Evolutionary conservation across 2,797 vertebrate genomes (phyloP).

Genomic region (Hippoglossus hippoglossus): DNA sequence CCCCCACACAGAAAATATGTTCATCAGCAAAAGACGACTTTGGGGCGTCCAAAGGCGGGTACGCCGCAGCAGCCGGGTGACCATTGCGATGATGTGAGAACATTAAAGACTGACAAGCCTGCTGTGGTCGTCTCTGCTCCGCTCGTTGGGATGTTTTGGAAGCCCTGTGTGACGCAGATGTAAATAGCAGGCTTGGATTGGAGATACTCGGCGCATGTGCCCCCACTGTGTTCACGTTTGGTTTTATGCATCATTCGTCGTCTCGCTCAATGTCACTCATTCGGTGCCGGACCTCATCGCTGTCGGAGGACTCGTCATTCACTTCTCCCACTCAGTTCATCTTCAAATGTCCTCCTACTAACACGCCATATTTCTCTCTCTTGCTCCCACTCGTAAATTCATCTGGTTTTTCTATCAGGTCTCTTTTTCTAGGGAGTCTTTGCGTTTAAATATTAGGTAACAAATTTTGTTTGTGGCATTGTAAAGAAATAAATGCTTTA

Average conservation of each 20-base stretch:
- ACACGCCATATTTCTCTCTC: constrained; percentile 18
- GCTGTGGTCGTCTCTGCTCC: constrained; percentile 65
- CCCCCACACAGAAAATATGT: constrained; percentile 3
- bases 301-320: constrained; percentile 42
- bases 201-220: constrained; percentile 30
- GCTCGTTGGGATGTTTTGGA: constrained; percentile 58
- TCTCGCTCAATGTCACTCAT: constrained; percentile 52
- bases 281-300: constrained; percentile 14
- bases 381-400: constrained; percentile 16
- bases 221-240: constrained; percentile 43
- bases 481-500: constrained; percentile 3
- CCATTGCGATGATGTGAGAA: constrained; percentile 65
- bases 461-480: constrained; percentile 12
- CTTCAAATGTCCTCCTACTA: constrained; percentile 35
- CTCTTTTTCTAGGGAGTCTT: constrained; percentile 11
- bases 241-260: constrained; percentile 41
- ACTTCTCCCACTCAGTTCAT: constrained; percentile 58
- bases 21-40: constrained; percentile 29
- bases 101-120: constrained; percentile 59
- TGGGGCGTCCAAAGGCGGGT: constrained; percentile 16
- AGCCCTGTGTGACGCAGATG: constrained; percentile 57
- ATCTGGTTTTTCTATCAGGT: constrained; percentile 59
- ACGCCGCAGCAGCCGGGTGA: constrained; percentile 50
- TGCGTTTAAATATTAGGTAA: constrained; percentile 14
- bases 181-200: constrained; percentile 60